These are phyloP conservation scores for Cyphomyrus discorhynchus DNA, from an alignment of 2,113 vertebrate species.

Conservation along the genomic window DNA sequence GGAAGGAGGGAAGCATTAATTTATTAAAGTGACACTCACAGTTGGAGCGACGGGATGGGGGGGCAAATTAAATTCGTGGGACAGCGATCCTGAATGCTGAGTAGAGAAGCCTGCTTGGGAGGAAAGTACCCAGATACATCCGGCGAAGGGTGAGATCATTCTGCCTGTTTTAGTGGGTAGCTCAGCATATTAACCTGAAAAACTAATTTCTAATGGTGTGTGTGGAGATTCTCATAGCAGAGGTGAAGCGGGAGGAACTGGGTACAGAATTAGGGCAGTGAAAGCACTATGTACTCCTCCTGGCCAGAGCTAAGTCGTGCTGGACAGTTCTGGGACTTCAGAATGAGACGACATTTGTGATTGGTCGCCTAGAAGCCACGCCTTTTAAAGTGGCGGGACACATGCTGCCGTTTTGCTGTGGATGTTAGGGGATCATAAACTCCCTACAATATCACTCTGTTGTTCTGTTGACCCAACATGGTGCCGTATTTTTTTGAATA, in stretches of 20 bases:
- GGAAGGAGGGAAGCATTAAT: not conserved
- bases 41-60: not conserved
- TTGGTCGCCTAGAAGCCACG: not conserved
- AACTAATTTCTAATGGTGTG: slow-evolving; percentile 27
- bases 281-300: not conserved
- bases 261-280: slow-evolving; percentile 26
- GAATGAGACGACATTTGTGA: not conserved
- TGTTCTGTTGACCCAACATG: slow-evolving; percentile 27
- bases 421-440: slow-evolving; percentile 16
- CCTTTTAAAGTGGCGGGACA: not conserved
- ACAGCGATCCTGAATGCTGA: not conserved
- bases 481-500: not conserved
- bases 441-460: slow-evolving; percentile 32
- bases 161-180: not conserved
- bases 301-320: slow-evolving; percentile 20
- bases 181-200: slow-evolving; percentile 16
- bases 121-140: not conserved
- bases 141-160: not conserved
- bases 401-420: not conserved
- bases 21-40: not conserved
- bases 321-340: not conserved
- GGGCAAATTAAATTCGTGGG: not conserved
- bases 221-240: not conserved
- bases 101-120: not conserved
- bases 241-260: not conserved